These are phyloP conservation scores for Actias luna DNA, from an alignment of 2,888 invertebrate species.

Conservation along the genomic window DNA sequence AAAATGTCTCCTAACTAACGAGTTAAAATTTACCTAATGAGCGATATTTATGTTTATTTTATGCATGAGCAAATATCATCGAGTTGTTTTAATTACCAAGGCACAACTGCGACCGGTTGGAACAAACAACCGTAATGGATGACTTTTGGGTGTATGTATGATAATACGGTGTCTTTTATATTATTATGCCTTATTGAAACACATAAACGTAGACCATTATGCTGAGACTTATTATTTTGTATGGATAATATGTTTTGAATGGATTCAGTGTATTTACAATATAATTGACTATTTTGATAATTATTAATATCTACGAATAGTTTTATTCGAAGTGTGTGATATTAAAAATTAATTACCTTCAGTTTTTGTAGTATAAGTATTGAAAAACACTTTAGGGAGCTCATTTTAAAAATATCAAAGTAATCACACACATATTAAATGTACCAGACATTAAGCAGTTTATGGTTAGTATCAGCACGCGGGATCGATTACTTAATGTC, in stretches of 20 bases:
- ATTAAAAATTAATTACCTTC: background rate
- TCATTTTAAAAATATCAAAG: too few species aligned
- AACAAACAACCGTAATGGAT: slow-evolving; percentile 43
- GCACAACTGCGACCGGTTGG: slow-evolving; percentile 40
- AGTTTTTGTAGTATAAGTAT: background rate
- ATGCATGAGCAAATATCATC: slow-evolving; percentile 64
- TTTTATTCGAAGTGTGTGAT: background rate
- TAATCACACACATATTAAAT: too few species aligned
- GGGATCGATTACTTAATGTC: too few species aligned
- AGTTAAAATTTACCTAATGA: slow-evolving; percentile 40
- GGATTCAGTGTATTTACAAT: background rate
- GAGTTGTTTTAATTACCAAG: slow-evolving; percentile 59
- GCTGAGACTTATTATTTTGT: background rate
- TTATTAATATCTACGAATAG: background rate
- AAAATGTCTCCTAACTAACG: slow-evolving; percentile 32
- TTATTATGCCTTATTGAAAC: slow-evolving; percentile 5
- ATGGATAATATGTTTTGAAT: background rate
- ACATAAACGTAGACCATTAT: background rate
- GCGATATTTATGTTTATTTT: slow-evolving; percentile 60
- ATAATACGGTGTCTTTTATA: slow-evolving; percentile 25
- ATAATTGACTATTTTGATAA: background rate
- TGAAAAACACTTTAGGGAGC: background rate
- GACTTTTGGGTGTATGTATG: slow-evolving; percentile 34
- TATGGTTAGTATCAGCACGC: too few species aligned
- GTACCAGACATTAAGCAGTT: too few species aligned